A percentile compares a stretch with the other conserved stretches of the same genome.
Conservation (phyloP, 2,888 invertebrate genomes). For the Pandemis corylana region DNA sequence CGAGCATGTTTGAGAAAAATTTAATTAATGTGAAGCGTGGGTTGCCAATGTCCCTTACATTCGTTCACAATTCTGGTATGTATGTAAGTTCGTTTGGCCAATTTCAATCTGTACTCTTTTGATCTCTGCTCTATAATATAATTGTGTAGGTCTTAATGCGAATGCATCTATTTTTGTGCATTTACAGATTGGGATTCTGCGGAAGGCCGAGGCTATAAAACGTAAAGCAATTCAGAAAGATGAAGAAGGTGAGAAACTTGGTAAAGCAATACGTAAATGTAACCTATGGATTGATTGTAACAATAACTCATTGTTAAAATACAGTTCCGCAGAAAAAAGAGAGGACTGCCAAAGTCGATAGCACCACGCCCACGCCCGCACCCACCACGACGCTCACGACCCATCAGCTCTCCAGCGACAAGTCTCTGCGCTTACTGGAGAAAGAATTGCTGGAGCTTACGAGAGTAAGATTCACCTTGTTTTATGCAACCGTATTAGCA, state of each 20-base stretch:
- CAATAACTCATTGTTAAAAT: not conserved
- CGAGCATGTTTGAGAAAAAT: too few species aligned
- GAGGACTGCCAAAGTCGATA: slow-evolving; percentile 55
- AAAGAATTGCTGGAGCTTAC: slow-evolving; percentile 86
- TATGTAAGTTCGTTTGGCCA: too few species aligned
- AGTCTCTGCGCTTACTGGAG: slow-evolving; percentile 81
- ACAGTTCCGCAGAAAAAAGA: slow-evolving; percentile 58
- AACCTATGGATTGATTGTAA: not conserved
- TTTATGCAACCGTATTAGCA: not conserved
- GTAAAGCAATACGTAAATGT: not conserved
- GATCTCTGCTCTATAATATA: not conserved
- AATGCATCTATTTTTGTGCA: slow-evolving; percentile 21
- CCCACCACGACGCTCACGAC: slow-evolving; percentile 48
- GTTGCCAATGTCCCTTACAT: too few species aligned
- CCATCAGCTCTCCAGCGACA: slow-evolving; percentile 64
- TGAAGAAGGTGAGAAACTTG: slow-evolving; percentile 24
- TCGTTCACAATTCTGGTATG: too few species aligned
- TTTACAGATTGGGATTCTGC: slow-evolving; percentile 56
- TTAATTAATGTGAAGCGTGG: too few species aligned
- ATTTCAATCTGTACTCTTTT: too few species aligned
- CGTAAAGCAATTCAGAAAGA: slow-evolving; percentile 54
- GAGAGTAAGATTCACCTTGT: slow-evolving; percentile 63
- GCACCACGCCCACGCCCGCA: slow-evolving; percentile 55
- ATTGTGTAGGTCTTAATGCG: not conserved
- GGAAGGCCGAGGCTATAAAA: slow-evolving; percentile 69